Conservation (phyloP, 1,140 invertebrate species). For the Sipha flava region DNA sequence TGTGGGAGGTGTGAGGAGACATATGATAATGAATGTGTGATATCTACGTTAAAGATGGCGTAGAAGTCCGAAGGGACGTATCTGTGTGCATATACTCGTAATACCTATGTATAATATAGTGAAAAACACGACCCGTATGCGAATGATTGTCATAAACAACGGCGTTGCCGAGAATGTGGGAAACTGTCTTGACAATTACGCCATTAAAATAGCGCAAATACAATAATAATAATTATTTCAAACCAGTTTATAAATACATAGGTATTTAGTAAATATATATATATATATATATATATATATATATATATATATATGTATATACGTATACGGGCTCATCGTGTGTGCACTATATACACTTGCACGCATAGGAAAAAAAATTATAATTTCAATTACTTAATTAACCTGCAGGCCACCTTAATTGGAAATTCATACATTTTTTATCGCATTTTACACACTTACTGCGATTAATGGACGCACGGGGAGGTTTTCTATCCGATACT, state of each 20-base stretch:
- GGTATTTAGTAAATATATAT: too few species aligned
- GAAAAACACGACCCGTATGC: too few species aligned
- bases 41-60: too few species aligned
- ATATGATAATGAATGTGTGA: too few species aligned
- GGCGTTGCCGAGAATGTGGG: not conserved
- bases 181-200: not conserved
- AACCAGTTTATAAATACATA: slow-evolving; percentile 12
- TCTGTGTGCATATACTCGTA: too few species aligned
- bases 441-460: not conserved
- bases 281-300: too few species aligned
- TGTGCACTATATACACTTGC: not conserved
- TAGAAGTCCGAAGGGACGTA: too few species aligned
- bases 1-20: too few species aligned
- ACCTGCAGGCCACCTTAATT: not conserved
- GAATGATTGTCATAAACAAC: not conserved
- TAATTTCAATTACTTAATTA: slow-evolving; percentile 2
- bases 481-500: not conserved
- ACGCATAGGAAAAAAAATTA: not conserved
- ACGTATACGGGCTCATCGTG: not conserved
- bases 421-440: not conserved
- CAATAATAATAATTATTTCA: not conserved
- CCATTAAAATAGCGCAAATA: slow-evolving; percentile 20
- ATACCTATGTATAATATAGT: too few species aligned
- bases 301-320: not conserved
- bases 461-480: too few species aligned